Evolutionary conservation across 2,888 invertebrate species (phyloP), one percentile per base, ranked within the genome.

Genomic region (Aphodius granarius): DNA sequence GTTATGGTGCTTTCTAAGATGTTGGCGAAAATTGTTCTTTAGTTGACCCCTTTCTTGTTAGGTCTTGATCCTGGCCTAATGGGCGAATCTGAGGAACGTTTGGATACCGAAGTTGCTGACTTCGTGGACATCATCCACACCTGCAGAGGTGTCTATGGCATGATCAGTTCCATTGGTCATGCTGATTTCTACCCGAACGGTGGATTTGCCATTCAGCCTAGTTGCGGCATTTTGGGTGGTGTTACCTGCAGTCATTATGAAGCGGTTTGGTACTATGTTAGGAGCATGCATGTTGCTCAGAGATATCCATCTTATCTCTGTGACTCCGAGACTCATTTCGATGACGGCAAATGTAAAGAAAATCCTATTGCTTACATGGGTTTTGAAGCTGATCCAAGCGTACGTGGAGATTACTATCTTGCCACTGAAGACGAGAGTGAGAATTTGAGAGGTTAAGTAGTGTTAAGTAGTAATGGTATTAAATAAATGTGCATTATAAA

Each of bases 101-200:
- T 94, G 70, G 93, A 93, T 79, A 86, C 86, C 23, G 89, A 87
- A 2, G 94, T 94, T 83, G 94, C 94, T 0, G 86, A 88, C 19
- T 94, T 94, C 82, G 94, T 93, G 0, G 94, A 94, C 83, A 90
- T 94, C 0, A 92, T 94, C 72, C 94, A 95, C 82, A 93, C 93
- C 0, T 91, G 92, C 80, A 91, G 90, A 0, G 94, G 94, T 0
- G 87, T 91, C 66, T 87, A 91, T 62, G 94, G 94, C 0, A 90
- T 91, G 79, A 81, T 83, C n/a, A 81, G 84, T 22, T 89, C 93
- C 3, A 88, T 92, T 17, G 94, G 94, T 0, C 91, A 93, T 82
- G 92, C 87, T 0, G 94, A 94, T 85, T 94, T 94, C 83, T 94
- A 92, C 86, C 94, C 94, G 0, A 68, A 68, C 21, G 68, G 68